These are phyloP conservation scores for Steinernema carpocapsae DNA, from an alignment of 2,888 invertebrate species.

Conservation along the genomic window DNA sequence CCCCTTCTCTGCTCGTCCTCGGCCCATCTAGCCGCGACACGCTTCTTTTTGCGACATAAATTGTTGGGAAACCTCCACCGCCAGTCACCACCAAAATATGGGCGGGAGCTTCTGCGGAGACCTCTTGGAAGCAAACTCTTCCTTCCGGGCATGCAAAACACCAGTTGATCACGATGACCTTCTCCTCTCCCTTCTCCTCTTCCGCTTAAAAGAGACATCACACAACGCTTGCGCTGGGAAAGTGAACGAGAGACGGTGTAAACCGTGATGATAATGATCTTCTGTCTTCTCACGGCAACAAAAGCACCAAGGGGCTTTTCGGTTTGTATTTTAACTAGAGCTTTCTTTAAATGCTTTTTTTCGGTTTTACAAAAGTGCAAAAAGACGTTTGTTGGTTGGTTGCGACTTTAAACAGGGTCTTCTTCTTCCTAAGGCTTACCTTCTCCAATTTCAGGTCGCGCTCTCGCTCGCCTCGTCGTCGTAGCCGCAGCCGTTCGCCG, in stretches of 20 bases:
- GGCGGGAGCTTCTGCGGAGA: no score
- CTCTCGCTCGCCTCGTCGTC: conserved; percentile 37
- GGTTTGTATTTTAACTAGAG: not conserved
- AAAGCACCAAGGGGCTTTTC: not conserved
- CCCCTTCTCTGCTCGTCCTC: not conserved
- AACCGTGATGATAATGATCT: not conserved
- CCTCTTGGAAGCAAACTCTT: no score
- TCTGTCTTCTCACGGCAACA: not conserved
- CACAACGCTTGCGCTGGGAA: conserved; percentile 16
- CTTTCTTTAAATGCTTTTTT: not conserved
- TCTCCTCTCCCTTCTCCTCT: conserved; percentile 2
- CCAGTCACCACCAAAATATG: not conserved
- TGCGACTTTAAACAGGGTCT: no score
- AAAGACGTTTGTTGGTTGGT: conserved; percentile 16
- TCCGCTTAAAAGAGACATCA: conserved; percentile 3
- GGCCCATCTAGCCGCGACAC: not conserved
- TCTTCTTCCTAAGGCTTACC: no score
- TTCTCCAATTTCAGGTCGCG: conserved; percentile 36
- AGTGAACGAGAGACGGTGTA: not conserved
- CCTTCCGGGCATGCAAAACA: no score
- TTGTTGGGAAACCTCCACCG: not conserved
- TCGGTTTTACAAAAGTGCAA: not conserved
- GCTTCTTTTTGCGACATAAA: not conserved
- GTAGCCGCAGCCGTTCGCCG: conserved; percentile 35
- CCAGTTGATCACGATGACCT: no score